Evolutionary conservation across 2,113 vertebrate genomes (phyloP).

Genomic region (Sinocyclocheilus maitianheensis): DNA sequence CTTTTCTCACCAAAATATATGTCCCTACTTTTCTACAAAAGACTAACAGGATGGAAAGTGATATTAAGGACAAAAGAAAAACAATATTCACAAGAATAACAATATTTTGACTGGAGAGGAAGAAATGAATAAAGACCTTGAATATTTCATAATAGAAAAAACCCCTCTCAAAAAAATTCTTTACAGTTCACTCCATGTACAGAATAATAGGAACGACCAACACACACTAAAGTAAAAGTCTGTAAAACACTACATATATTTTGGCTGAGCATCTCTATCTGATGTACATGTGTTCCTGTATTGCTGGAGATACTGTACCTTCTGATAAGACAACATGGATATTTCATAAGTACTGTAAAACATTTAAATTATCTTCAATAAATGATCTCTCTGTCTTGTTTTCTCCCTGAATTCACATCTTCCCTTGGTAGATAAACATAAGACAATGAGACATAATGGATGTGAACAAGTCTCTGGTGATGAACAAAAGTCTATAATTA

Average conservation of each 20-base stretch:
- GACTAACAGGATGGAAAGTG: not conserved
- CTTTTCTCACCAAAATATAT: not conserved
- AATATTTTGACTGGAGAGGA: not conserved
- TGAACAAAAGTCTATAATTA: conserved; percentile 22
- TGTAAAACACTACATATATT: not conserved
- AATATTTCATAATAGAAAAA: not conserved
- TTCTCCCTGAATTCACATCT: conserved; percentile 13
- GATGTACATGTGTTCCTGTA: not conserved
- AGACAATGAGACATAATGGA: conserved; percentile 15
- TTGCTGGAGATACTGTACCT: not conserved
- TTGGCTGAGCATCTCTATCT: not conserved
- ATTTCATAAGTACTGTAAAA: conserved; percentile 4
- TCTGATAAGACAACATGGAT: not conserved
- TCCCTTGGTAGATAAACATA: conserved; percentile 12
- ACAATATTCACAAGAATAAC: not conserved
- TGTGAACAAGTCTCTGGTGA: conserved; percentile 5
- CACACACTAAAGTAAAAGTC: not conserved
- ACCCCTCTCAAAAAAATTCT: not conserved
- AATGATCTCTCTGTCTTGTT: not conserved
- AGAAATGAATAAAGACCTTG: not conserved
- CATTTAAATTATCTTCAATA: conserved; percentile 1
- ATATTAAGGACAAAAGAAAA: not conserved
- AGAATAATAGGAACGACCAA: not conserved
- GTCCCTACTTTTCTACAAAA: not conserved
- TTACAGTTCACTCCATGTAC: too few relatives aligned